Conservation (phyloP, 2,113 vertebrate genomes). For the Periophthalmodon schlosseri region DNA sequence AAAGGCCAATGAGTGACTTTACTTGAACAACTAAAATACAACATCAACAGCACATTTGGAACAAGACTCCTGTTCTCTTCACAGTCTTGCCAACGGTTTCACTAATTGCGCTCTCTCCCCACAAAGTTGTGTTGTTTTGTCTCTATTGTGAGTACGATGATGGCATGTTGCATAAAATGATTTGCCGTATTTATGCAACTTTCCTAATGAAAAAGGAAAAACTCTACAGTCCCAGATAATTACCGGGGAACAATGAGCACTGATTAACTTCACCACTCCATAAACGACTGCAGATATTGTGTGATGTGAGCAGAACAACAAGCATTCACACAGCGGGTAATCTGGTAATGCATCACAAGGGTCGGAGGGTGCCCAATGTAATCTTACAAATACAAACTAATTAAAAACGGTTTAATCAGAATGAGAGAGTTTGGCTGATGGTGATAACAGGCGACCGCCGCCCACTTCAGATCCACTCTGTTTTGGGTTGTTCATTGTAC, state of each 20-base stretch:
- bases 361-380: background rate
- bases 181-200: conserved; percentile 10
- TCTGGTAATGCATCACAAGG: background rate
- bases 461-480: background rate
- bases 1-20: background rate
- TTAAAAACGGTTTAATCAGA: conserved; percentile 8
- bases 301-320: background rate
- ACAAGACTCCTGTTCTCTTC: background rate
- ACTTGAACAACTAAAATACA: background rate
- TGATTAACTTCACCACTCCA: conserved; percentile 13
- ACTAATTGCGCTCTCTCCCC: background rate
- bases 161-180: background rate
- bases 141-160: background rate
- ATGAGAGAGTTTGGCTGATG: background rate
- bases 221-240: conserved; percentile 10
- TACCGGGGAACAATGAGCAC: conserved; percentile 10
- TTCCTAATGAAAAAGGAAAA: conserved; percentile 17
- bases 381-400: conserved; percentile 8
- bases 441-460: background rate
- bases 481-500: background rate
- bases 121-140: background rate
- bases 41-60: background rate
- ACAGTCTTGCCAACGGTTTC: background rate
- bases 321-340: background rate
- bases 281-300: background rate